Conservation (phyloP, 2,888 invertebrate genomes). For the Mythimna lalbum region DNA sequence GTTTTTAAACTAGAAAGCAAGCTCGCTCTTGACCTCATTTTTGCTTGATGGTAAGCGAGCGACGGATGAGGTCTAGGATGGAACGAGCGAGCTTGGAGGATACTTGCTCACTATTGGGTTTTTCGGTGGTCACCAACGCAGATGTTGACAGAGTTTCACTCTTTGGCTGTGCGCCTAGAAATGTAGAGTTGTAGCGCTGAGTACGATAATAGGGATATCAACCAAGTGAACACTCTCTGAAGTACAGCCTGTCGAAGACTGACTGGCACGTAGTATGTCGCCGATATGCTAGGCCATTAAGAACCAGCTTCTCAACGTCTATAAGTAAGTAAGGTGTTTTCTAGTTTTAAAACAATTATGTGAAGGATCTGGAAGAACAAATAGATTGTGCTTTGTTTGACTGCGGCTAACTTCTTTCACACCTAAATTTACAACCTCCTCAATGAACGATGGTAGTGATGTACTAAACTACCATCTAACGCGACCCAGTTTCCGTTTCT, state of each 20-base stretch:
- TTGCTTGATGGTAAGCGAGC: neutral
- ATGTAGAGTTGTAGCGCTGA: neutral
- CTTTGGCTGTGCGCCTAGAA: neutral
- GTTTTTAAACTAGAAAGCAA: neutral
- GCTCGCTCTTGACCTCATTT: neutral
- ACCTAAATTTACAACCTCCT: neutral
- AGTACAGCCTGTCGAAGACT: neutral
- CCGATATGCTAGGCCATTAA: neutral
- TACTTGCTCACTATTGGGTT: neutral
- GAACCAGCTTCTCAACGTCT: neutral
- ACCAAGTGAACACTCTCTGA: neutral
- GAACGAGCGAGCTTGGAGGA: neutral
- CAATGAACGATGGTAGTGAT: neutral
- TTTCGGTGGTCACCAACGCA: neutral
- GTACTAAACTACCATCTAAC: neutral
- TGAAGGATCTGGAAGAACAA: slow-evolving; percentile 8
- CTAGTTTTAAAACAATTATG: neutral
- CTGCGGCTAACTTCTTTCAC: neutral
- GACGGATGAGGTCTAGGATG: neutral
- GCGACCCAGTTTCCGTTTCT: neutral
- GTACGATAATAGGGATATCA: neutral
- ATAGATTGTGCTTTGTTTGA: slow-evolving; percentile 14
- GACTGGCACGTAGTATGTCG: neutral
- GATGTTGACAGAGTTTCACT: neutral
- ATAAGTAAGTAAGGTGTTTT: neutral